Evolutionary conservation across 1,140 invertebrate species (phyloP), one percentile per base, ranked within the genome.

Genomic region (Agrilus planipennis): DNA sequence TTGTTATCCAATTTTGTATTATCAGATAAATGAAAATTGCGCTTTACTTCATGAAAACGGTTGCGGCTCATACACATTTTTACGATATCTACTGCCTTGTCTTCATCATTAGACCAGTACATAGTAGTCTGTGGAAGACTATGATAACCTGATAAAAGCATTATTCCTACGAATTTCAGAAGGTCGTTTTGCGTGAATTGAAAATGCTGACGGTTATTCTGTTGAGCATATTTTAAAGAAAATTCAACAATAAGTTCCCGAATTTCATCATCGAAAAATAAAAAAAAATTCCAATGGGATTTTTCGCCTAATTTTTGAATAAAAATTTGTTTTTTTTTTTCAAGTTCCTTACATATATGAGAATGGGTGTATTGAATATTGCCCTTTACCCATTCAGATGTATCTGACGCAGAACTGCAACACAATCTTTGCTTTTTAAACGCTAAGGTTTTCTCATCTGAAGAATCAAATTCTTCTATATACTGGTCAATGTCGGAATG

Each of bases 1-100:
- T 53, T 53, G 34, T 51, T 47, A 34, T 53, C 42, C 22, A 59
- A 36, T 7, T 44, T 44, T 18, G 17, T 36, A 42, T 63, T 62
- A 39, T 61, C 51, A 19, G 29, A 21, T 11, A 58, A 44, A 46
- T 60, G 53, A 21, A 60, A 20, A 37, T 51, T 39, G 22, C 20
- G 18, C 22, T 47, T 47, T 31, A 47, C 30, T 34, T 47, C 30
- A 15, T 14, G 18, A 44, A 39, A 50, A 17, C 31, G n/a, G 39
- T 47, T 44, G 23, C 42, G 34, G 22, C 14, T 23, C 42, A 47
- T 47, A 16, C 41, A 38, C 18, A 41, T 38, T 17, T 30, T 10
- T 6, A 50, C 39, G 3, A 50, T 38, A 19, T 12, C 12, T 20
- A 27, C 17, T 16, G 29, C 22, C 21, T 39, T 19, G 25, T 47